Percentiles rank a stretch among this genome's conserved stretches.
These are phyloP conservation scores for Drosophila aldrichi DNA, from an alignment of 2,888 invertebrate species.

Conservation along the genomic window DNA sequence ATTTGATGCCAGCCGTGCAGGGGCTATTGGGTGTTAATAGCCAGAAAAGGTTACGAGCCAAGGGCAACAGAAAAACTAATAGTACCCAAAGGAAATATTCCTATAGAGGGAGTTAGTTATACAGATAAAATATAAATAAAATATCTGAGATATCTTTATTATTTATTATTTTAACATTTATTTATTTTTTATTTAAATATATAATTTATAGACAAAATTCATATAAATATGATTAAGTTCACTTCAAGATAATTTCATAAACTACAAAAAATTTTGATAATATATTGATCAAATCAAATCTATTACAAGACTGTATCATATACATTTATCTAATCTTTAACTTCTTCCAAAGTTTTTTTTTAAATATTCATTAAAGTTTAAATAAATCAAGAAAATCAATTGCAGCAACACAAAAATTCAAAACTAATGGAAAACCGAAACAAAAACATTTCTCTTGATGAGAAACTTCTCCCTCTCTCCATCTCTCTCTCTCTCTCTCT, in stretches of 20 bases:
- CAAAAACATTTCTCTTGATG: too few species aligned
- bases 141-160: background rate
- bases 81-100: background rate
- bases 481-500: background rate
- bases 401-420: background rate
- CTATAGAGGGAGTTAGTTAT: background rate
- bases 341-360: too few species aligned
- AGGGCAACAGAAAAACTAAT: slow-evolving; percentile 8
- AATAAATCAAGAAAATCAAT: background rate
- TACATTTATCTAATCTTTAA: too few species aligned
- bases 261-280: too few species aligned
- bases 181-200: too few species aligned
- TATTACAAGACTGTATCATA: too few species aligned
- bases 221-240: too few species aligned
- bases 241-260: too few species aligned
- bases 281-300: too few species aligned
- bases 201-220: too few species aligned
- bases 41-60: slow-evolving; percentile 16
- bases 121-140: too few species aligned
- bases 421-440: background rate
- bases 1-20: slow-evolving; percentile 21
- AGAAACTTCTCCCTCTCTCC: background rate
- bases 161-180: too few species aligned
- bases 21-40: slow-evolving; percentile 19
- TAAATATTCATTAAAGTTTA: background rate